A percentile compares a stretch with the other conserved stretches of the same genome.
Evolutionary conservation across 2,797 vertebrate species (phyloP).

Genomic region (Pteronotus mesoamericanus): DNA sequence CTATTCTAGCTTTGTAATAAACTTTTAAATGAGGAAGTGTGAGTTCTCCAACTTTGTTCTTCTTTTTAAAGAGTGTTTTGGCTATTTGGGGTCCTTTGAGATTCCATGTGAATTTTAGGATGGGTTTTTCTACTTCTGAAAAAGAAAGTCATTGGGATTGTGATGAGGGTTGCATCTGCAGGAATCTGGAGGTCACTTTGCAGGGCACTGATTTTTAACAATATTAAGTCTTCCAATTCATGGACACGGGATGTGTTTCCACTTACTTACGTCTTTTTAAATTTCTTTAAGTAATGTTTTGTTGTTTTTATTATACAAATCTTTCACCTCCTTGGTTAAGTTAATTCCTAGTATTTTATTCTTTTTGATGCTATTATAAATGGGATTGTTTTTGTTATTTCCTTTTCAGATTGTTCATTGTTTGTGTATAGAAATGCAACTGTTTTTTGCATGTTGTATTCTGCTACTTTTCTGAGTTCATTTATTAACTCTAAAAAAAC

Average conservation of each 20-base stretch:
- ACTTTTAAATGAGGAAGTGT: not conserved
- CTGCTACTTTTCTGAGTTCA: not conserved
- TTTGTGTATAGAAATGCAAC: not conserved
- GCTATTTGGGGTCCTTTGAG: not conserved
- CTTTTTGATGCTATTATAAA: not conserved
- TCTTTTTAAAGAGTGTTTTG: not conserved
- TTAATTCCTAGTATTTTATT: not conserved
- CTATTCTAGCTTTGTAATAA: not conserved
- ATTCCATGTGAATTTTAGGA: not conserved
- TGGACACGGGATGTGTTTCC: not conserved
- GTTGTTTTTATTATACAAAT: not conserved
- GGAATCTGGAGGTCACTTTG: not conserved
- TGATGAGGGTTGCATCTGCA: not conserved
- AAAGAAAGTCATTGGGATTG: not conserved
- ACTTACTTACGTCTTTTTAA: not conserved
- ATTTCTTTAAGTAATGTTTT: not conserved
- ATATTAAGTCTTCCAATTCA: not conserved
- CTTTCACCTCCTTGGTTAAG: not conserved
- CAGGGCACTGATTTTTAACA: not conserved
- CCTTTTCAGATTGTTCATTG: not conserved
- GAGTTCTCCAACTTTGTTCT: not conserved
- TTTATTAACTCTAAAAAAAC: not conserved
- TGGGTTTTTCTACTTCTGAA: not conserved
- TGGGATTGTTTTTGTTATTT: not conserved
- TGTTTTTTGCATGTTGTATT: not conserved